Evolutionary conservation across 2,888 invertebrate genomes (phyloP), one percentile per base, ranked within the genome.

Genomic region (Papilio demoleus): DNA sequence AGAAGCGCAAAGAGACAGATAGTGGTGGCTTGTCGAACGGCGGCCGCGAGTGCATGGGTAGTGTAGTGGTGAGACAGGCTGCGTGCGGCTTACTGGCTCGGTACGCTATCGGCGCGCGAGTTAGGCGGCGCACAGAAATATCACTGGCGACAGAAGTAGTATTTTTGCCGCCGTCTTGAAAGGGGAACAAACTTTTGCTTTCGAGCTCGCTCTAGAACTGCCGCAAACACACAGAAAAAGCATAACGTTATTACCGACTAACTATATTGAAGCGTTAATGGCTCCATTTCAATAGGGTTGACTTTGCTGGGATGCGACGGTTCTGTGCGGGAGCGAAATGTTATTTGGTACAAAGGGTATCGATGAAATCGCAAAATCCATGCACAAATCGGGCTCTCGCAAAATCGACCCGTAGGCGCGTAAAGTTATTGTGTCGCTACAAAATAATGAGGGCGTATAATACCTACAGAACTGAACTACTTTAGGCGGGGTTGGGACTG

Each of bases 141-240:
- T 95, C 94, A 95, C 95, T 89, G 95, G 95, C 93, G 95, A 94
- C 93, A 95, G 93, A 92, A 95, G 94, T 90, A 95, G 94, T 91
- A 95, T 94, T 94, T 95, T 95, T 93, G 95, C 94, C 90, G 95
- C 95, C 93, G 94, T 95, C 95, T 95, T 95, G 94, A 95, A 95
- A 93, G 95, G 94, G 91, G 94, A 94, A 94, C 94, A 94, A 88
- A 92, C 93, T 94, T 94, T 94, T 90, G 94, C 93, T 94, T 94
- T 94, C 94, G 91, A 86, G 85, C 92, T 90, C 88, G 92, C 87
- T 88, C 91, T 93, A 92, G 90, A 91, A 91, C 93, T 93, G 93
- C 89, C 87, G 90, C 88, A 88, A 87, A 87, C 88, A 88, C 88
- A 88, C 87, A 86, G 86, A 84, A 89, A 88, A 91, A 88, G 86